Percentiles rank a stretch among this genome's conserved stretches.
Conservation (phyloP, 2,113 vertebrate species). For the Galemys pyrenaicus region DNA sequence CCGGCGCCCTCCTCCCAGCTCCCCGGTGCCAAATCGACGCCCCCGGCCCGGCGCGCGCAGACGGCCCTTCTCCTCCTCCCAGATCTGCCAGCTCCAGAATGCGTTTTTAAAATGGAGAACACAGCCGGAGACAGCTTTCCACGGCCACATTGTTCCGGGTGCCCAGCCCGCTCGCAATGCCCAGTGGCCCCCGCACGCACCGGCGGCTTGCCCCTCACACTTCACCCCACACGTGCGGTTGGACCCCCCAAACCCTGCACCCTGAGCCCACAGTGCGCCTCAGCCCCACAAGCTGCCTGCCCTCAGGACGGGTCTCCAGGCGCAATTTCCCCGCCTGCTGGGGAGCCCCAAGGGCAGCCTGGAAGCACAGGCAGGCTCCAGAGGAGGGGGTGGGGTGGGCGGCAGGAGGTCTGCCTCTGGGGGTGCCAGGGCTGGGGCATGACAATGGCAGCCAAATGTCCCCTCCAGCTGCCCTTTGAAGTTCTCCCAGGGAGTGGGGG, state of each 20-base stretch:
- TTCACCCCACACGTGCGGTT: not conserved
- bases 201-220: not conserved
- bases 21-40: not conserved
- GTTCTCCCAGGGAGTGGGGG: slow-evolving; percentile 54
- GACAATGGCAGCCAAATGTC: not conserved
- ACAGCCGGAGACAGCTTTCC: not conserved
- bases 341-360: not conserved
- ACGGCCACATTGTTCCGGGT: not conserved
- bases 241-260: not conserved
- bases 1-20: not conserved
- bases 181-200: not conserved
- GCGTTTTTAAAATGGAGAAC: slow-evolving; percentile 67
- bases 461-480: slow-evolving; percentile 41
- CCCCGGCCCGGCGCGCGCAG: not conserved
- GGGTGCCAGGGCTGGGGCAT: not conserved
- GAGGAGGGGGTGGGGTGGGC: not conserved
- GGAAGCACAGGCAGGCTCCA: not conserved
- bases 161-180: not conserved
- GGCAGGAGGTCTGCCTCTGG: not conserved
- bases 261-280: not conserved
- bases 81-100: not conserved
- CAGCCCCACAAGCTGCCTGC: not conserved
- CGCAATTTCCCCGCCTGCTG: not conserved
- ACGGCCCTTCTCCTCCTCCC: not conserved
- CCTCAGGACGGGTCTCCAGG: not conserved